Evolutionary conservation across 2,797 vertebrate genomes (phyloP), one percentile per base, ranked within the genome.

Genomic region (Gallirallus australis): DNA sequence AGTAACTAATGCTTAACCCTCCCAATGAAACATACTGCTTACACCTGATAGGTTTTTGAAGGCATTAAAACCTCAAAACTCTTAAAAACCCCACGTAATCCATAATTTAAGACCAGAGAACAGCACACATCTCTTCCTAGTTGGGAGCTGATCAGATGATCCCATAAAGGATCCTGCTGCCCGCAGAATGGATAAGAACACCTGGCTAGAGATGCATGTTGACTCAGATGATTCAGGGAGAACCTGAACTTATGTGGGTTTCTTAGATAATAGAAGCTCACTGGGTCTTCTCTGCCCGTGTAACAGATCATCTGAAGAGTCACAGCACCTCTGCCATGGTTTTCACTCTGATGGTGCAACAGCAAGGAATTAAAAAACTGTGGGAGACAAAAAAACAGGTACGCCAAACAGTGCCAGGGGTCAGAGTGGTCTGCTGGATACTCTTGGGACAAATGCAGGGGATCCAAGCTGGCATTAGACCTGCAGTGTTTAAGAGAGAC

Each of bases 21-120:
- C 20, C 9, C 17, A 47, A 27, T 9, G 7, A 80, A 87, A 70
- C 2, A 21, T 2, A 13, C 7, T 31, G 7, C 12, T 68, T 31
- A 35, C 4, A 19, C 8, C 23, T 40, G 27, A 21, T 2, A 39
- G 1, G 16, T 50, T 68, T 81, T 5, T 12, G 11, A 82, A 77
- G 39, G 37, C 25, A 60, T 7, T 7, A 82, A 91, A 70, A 66
- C 10, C 9, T 59, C 7, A 15, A 57, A 85, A 69, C 12, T 25
- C 19, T 24, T 82, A 20, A 65, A 82, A 19, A 0, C 0, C 4
- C 1, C 4, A 28, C 33, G 25, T 40, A 59, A 39, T 35, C 20
- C 0, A 0, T n/a, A 12, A 6, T 23, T 31, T 53, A 35, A 60
- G 39, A 37, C 11, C 14, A 33, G 48, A 60, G 53, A 80, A 33